Evolutionary conservation across 2,113 vertebrate genomes (phyloP).

Genomic region (Anas platyrhynchos): DNA sequence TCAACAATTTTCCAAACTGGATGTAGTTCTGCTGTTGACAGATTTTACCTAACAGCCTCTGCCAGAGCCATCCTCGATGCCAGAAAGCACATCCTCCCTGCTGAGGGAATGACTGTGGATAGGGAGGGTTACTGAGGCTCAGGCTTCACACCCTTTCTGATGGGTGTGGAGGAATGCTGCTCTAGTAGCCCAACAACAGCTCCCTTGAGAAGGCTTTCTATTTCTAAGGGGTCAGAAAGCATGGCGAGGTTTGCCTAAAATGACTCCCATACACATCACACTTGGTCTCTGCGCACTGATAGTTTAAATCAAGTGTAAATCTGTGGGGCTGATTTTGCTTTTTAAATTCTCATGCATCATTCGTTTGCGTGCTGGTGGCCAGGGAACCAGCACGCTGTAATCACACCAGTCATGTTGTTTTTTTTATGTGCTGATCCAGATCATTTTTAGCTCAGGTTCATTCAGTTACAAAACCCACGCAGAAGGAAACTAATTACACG

Average conservation of each 20-base stretch:
- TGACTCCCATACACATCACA: rapidly evolving
- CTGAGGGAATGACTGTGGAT: not conserved
- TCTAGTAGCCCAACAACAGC: not conserved
- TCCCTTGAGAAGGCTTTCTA: not conserved
- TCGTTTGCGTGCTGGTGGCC: not conserved
- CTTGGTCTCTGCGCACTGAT: not conserved
- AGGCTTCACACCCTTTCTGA: not conserved
- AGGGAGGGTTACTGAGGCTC: not conserved
- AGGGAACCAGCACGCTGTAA: not conserved
- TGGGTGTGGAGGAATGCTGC: not conserved
- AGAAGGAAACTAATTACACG: not conserved
- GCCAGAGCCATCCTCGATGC: not conserved
- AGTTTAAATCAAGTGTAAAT: not conserved
- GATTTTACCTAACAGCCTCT: not conserved
- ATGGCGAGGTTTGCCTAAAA: not conserved
- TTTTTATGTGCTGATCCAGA: not conserved
- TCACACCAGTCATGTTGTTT: rapidly evolving
- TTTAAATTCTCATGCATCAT: not conserved
- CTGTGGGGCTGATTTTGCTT: not conserved
- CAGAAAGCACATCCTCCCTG: not conserved
- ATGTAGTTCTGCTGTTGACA: not conserved
- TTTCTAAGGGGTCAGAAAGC: not conserved
- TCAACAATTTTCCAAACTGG: not conserved
- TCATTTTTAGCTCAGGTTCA: not conserved
- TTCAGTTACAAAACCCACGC: not conserved